These are phyloP conservation scores for Volucella inflata DNA, from an alignment of 2,888 invertebrate genomes.

Conservation along the genomic window DNA sequence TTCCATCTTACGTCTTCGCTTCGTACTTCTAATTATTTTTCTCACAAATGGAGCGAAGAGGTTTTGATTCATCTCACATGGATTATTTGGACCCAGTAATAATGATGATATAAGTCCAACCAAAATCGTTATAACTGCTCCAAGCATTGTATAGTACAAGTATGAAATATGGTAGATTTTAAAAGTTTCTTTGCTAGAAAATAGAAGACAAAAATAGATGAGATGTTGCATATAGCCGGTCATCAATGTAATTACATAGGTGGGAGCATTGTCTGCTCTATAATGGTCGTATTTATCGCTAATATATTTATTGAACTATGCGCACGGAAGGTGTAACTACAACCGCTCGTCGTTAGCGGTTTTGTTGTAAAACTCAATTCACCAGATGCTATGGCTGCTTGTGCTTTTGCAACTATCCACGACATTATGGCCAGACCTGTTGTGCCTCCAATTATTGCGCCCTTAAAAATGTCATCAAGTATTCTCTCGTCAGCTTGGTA, in stretches of 20 bases:
- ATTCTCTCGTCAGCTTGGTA: slow-evolving; percentile 56
- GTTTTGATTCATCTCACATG: slow-evolving; percentile 85
- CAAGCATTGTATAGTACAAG: slow-evolving; percentile 90
- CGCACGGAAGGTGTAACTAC: slow-evolving; percentile 84
- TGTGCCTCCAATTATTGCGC: slow-evolving; percentile 85
- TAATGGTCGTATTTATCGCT: slow-evolving; percentile 78
- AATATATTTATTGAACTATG: slow-evolving; percentile 80
- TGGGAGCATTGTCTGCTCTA: slow-evolving; percentile 32
- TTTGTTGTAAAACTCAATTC: slow-evolving; percentile 84
- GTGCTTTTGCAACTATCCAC: slow-evolving; percentile 85
- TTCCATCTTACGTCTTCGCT: slow-evolving; percentile 3
- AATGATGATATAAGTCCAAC: slow-evolving; percentile 85
- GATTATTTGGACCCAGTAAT: slow-evolving; percentile 84
- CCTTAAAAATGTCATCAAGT: slow-evolving; percentile 80
- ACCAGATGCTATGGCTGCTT: slow-evolving; percentile 85
- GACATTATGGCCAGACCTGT: slow-evolving; percentile 84
- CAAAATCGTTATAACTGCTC: slow-evolving; percentile 85
- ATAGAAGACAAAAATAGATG: slow-evolving; percentile 79
- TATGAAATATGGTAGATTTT: slow-evolving; percentile 89
- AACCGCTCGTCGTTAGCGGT: slow-evolving; percentile 85
- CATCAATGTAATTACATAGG: slow-evolving; percentile 54
- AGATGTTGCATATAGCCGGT: neutral
- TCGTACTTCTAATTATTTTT: slow-evolving; percentile 83
- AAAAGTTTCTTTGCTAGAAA: slow-evolving; percentile 79
- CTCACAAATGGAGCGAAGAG: slow-evolving; percentile 90